A percentile compares a stretch with the other conserved stretches of the same genome.
Evolutionary conservation across 1,140 invertebrate genomes (phyloP).

Genomic region (Caenorhabditis inopinata): DNA sequence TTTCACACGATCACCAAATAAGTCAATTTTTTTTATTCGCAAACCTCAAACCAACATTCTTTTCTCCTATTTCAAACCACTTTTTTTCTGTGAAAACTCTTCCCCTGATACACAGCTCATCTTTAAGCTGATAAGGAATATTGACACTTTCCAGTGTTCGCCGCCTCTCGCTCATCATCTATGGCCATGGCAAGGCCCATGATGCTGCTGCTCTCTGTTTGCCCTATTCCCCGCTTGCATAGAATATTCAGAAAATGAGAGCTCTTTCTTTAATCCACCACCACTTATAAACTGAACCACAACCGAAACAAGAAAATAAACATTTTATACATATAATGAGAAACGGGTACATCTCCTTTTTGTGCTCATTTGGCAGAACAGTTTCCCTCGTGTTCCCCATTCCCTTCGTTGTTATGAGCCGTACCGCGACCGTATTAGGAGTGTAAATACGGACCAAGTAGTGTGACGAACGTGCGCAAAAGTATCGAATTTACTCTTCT

Average conservation of each 20-base stretch:
- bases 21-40: no score
- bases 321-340: background rate
- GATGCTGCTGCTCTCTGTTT: background rate
- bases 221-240: background rate
- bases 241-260: background rate
- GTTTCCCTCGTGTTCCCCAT: conserved; percentile 17
- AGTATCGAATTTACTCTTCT: conserved; percentile 25
- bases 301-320: conserved; percentile 18
- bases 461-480: conserved; percentile 1
- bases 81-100: background rate
- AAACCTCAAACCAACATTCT: no score
- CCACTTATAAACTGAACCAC: conserved; percentile 1
- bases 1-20: no score
- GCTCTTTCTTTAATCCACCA: background rate
- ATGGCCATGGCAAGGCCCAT: background rate
- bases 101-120: no score
- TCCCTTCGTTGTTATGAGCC: background rate
- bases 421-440: background rate
- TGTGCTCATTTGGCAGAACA: background rate
- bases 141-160: background rate
- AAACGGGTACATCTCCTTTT: background rate
- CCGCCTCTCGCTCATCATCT: background rate
- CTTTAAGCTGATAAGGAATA: conserved; percentile 17
- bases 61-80: no score
- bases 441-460: conserved; percentile 30